Conservation (phyloP, 2,797 vertebrate species). For the Caiman crocodilus region DNA sequence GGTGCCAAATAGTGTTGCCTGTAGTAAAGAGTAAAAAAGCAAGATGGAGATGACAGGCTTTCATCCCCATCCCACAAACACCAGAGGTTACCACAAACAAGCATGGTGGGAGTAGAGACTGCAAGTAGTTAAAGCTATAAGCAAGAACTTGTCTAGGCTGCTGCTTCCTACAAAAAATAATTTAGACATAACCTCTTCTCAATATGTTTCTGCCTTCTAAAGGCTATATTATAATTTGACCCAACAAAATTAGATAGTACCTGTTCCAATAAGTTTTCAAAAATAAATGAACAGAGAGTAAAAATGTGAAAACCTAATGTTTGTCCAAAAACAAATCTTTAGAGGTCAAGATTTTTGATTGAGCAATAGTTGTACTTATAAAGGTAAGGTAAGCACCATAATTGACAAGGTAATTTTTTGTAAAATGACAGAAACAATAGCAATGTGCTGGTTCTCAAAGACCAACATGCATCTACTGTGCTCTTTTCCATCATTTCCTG, state of each 20-base stretch:
- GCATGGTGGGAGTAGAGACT: background rate
- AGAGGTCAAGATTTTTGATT: no score
- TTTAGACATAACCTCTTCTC: background rate
- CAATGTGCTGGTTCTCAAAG: background rate
- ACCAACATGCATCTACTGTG: background rate
- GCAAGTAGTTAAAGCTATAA: background rate
- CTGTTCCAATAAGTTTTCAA: background rate
- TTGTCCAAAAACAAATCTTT: background rate
- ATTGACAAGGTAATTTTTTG: background rate
- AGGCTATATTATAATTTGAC: background rate
- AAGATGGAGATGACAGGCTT: background rate
- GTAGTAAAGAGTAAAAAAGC: background rate
- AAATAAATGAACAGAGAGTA: background rate
- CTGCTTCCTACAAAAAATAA: background rate
- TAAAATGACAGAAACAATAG: background rate
- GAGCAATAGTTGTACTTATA: background rate
- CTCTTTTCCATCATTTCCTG: background rate
- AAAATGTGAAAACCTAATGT: background rate
- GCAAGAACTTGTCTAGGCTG: background rate
- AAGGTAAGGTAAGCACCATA: background rate
- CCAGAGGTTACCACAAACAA: background rate
- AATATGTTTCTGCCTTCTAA: background rate
- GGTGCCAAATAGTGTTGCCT: background rate
- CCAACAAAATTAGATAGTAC: rapidly evolving
- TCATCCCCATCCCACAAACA: background rate